Base-by-base conservation (phyloP, 2,888 invertebrate species). In the Rhorus exstirpatorius region DNA sequence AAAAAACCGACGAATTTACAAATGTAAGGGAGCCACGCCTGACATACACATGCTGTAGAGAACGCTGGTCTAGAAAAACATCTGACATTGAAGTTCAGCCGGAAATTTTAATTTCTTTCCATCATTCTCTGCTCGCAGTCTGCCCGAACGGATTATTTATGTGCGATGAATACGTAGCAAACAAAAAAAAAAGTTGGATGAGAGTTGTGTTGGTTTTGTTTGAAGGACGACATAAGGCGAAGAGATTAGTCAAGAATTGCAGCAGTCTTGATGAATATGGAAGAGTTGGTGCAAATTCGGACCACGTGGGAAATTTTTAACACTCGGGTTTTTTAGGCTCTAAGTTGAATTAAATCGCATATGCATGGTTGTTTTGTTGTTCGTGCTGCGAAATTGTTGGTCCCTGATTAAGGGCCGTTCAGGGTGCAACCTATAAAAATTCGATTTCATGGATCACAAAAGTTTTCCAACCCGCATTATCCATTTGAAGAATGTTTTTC, bases 1-100 rank as follows among this genome's bases (percentile, higher is more conserved):
- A 63, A 81, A 72, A 31, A 68, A 55, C 35, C 38, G 51, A 68
- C 60, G 53, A 78, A 68, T 63, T 77, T 51, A 74, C 46, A 46
- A 67, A 67, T 72, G 8, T 60, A 51, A 63, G n/a, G 61, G 44
- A 68, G 53, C 53, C 38, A 75, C 53, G 24, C 65, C 51, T 55
- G 75, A 46, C 65, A 41, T 24, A 41, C 7, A 24, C 46, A 19
- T n/a, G 0, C 24, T 35, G 38, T 17, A 68, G 21, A 61, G 1
- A 26, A 46, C 31, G 35, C 17, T 7, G 12, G 31, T n/a, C 31
- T 3, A 35, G 35, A 8, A 72, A 72, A 72, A 60, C 60, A 14
- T 35, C 14, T 12, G 60, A 49, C 60, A 60, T 49, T 49, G 60
- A 61, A 21, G 46, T 21, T 19, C n/a, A 31, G 31, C 17, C 53